Percentiles rank a stretch among this genome's conserved stretches.
phyloP scores from a whole-genome alignment of 2,888 invertebrate species.

The Drosophila prolongata region DNA sequence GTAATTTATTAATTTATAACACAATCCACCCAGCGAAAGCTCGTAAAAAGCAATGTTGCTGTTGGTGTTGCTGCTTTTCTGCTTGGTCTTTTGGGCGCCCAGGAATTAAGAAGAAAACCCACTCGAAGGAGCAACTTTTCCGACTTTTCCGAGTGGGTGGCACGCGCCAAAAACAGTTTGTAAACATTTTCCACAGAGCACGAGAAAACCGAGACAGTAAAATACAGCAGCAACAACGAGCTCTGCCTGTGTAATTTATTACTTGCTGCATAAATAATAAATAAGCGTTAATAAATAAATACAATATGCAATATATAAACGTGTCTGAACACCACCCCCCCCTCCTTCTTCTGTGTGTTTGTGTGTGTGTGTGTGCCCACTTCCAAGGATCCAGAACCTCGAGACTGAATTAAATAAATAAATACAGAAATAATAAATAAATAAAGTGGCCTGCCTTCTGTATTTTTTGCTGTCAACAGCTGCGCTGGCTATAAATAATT shows the following conservation, averaged over 20 bases:
- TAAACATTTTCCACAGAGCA: conserved; percentile 50
- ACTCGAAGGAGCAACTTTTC: conserved; percentile 45
- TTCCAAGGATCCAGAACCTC: conserved; percentile 62
- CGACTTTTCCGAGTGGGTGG: conserved; percentile 38
- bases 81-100: conserved; percentile 39
- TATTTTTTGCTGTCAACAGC: conserved; percentile 61
- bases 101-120: conserved; percentile 48
- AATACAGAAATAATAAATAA: conserved; percentile 68
- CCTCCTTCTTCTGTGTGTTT: conserved; percentile 29
- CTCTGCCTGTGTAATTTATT: conserved; percentile 81
- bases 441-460: conserved; percentile 38
- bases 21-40: conserved; percentile 40
- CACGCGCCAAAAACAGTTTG: conserved; percentile 75
- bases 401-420: conserved; percentile 75
- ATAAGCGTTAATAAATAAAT: conserved; percentile 80
- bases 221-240: conserved; percentile 29
- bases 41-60: conserved; percentile 58
- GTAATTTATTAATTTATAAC: conserved; percentile 84
- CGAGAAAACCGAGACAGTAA: conserved; percentile 14
- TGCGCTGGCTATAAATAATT: conserved; percentile 73
- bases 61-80: conserved; percentile 9
- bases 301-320: conserved; percentile 54
- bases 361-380: conserved; percentile 49
- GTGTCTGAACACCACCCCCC: conserved; percentile 21
- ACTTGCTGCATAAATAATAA: conserved; percentile 82